These are phyloP conservation scores for Drosophila picticornis DNA, from an alignment of 2,888 invertebrate genomes.

Conservation along the genomic window DNA sequence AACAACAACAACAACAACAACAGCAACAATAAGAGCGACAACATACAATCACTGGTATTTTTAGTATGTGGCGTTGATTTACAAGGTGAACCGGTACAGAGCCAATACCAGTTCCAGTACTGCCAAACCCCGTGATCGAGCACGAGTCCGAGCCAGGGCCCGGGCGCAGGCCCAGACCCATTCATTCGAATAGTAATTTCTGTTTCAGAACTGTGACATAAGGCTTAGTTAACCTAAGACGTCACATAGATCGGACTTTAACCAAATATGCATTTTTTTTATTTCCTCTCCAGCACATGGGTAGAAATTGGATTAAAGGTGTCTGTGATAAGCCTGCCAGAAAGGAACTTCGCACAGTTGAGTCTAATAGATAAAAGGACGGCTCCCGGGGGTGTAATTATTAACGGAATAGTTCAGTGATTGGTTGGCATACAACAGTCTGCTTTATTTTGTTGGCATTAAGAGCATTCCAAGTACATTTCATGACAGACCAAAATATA, in stretches of 20 bases:
- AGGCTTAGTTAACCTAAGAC: not conserved
- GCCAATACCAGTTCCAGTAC: constrained; percentile 72
- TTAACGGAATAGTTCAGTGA: not conserved
- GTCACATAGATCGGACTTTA: not conserved
- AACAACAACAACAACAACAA: constrained; percentile 36
- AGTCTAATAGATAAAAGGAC: not conserved
- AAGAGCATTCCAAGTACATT: not conserved
- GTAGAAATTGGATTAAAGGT: not conserved
- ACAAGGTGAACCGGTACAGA: constrained; percentile 77
- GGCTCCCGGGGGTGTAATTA: not conserved
- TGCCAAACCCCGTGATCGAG: constrained; percentile 6
- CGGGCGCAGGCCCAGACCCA: constrained; percentile 6
- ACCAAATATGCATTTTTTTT: not conserved
- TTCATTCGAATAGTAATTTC: constrained; percentile 1
- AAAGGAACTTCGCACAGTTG: not conserved
- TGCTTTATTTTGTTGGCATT: no score
- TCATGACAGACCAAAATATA: not conserved
- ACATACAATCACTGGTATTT: constrained; percentile 69
- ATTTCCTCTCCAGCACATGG: not conserved
- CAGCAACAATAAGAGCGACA: constrained; percentile 30
- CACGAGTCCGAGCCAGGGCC: constrained; percentile 5
- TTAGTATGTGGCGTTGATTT: constrained; percentile 76
- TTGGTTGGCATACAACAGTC: not conserved
- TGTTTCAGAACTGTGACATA: not conserved
- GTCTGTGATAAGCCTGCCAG: not conserved